Percentiles rank a stretch among this genome's conserved stretches.
phyloP scores from a whole-genome alignment of 1,140 invertebrate genomes.

The Orchesella cincta region DNA sequence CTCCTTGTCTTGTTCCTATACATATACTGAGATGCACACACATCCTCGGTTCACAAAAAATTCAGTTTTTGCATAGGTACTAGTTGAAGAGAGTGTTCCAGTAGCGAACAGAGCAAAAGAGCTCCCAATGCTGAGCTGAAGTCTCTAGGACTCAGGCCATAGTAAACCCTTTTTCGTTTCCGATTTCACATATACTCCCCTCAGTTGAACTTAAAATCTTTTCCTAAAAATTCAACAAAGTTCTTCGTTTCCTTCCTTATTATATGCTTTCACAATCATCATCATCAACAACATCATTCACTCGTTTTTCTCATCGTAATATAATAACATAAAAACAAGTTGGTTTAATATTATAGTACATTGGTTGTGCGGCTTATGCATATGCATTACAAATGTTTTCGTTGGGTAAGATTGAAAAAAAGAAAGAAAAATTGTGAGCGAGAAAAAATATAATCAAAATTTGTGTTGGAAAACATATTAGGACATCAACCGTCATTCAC shows the following conservation, averaged over 20 bases:
- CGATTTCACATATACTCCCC: neutral
- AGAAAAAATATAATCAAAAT: neutral
- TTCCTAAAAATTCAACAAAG: neutral
- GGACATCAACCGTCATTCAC: neutral
- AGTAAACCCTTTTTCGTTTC: neutral
- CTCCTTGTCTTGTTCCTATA: neutral
- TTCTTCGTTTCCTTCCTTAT: constrained; percentile 12
- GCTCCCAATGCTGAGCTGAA: too few species aligned
- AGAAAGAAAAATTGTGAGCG: neutral
- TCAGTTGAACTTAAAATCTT: neutral
- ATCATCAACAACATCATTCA: neutral
- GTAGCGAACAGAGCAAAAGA: too few species aligned
- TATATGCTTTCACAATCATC: constrained; percentile 4
- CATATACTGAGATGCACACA: too few species aligned
- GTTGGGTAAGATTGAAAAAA: constrained; percentile 4
- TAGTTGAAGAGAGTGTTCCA: too few species aligned
- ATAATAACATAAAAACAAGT: too few species aligned
- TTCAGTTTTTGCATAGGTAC: too few species aligned
- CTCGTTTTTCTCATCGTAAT: neutral
- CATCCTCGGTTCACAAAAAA: too few species aligned
- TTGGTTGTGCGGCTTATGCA: neutral
- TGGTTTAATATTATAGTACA: too few species aligned
- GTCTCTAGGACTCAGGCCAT: too few species aligned
- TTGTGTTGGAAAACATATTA: neutral
- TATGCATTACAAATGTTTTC: neutral